Percentiles rank a stretch among this genome's conserved stretches.
Evolutionary conservation across 2,888 invertebrate species (phyloP).

Genomic region (Anthoptus insignis): DNA sequence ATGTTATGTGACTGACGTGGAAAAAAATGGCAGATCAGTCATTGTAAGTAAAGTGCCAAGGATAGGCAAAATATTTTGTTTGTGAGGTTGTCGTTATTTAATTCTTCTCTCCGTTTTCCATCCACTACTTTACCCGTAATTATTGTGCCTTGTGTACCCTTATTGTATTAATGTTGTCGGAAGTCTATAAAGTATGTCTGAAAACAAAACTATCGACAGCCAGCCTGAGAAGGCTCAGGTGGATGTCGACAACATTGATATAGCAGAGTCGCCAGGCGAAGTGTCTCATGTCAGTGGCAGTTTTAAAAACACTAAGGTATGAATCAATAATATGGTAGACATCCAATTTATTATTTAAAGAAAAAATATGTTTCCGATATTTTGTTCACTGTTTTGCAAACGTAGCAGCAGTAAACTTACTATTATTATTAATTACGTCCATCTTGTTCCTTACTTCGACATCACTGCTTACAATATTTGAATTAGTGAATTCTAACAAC

Average conservation of each 20-base stretch:
- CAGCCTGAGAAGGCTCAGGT: conserved; percentile 68
- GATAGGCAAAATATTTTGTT: conserved; percentile 73
- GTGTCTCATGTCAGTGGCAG: conserved; percentile 71
- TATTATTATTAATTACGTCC: no score
- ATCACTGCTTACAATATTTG: neutral
- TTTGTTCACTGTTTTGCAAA: no score
- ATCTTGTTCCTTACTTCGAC: conserved; percentile 26
- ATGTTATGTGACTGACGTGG: conserved; percentile 49
- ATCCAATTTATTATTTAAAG: neutral
- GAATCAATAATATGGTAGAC: neutral
- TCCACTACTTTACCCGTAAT: conserved; percentile 37
- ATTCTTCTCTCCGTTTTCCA: conserved; percentile 35
- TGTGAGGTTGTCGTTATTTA: conserved; percentile 47
- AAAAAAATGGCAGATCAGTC: conserved; percentile 54
- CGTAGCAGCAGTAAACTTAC: neutral
- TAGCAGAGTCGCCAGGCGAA: conserved; percentile 70
- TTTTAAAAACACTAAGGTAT: conserved; percentile 74
- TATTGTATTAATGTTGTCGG: conserved; percentile 71
- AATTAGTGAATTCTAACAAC: neutral
- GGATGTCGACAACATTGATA: conserved; percentile 65
- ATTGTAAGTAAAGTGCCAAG: conserved; percentile 59
- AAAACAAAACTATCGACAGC: conserved; percentile 74
- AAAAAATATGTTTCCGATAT: no score
- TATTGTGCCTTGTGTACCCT: conserved; percentile 33
- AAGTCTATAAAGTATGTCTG: conserved; percentile 73